Evolutionary conservation across 2,113 vertebrate species (phyloP).

Genomic region (Pseudois nayaur): DNA sequence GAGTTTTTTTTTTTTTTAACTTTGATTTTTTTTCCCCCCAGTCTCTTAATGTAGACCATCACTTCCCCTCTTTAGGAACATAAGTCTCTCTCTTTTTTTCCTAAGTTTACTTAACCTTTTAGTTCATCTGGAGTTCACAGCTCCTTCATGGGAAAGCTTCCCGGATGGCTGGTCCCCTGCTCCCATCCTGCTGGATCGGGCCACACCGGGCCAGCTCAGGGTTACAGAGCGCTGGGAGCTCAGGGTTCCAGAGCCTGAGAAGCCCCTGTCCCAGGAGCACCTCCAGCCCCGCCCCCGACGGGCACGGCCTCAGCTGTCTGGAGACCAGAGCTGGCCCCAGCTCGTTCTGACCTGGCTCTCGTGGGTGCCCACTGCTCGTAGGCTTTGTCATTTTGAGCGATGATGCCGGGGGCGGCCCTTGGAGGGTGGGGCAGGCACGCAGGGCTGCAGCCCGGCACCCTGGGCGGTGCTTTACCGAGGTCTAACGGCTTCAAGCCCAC

Average conservation of each 20-base stretch:
- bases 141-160: neutral
- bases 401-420: neutral
- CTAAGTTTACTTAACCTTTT: neutral
- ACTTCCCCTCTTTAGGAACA: neutral
- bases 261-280: neutral
- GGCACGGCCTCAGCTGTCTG: accelerated
- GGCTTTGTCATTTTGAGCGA: accelerated
- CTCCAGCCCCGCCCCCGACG: accelerated
- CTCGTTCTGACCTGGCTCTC: accelerated
- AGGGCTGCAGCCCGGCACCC: neutral
- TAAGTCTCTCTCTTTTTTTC: neutral
- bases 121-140: neutral
- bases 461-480: no score
- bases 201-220: accelerated
- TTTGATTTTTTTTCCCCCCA: neutral
- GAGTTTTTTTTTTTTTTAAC: neutral
- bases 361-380: accelerated
- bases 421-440: neutral
- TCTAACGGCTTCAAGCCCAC: accelerated
- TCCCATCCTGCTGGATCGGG: neutral
- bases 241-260: accelerated
- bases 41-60: neutral
- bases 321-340: accelerated
- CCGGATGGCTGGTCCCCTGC: neutral
- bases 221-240: neutral